Percentiles rank a stretch among this genome's conserved stretches.
These are phyloP conservation scores for Polylopha cassiicola DNA, from an alignment of 2,888 invertebrate species.

Conservation along the genomic window DNA sequence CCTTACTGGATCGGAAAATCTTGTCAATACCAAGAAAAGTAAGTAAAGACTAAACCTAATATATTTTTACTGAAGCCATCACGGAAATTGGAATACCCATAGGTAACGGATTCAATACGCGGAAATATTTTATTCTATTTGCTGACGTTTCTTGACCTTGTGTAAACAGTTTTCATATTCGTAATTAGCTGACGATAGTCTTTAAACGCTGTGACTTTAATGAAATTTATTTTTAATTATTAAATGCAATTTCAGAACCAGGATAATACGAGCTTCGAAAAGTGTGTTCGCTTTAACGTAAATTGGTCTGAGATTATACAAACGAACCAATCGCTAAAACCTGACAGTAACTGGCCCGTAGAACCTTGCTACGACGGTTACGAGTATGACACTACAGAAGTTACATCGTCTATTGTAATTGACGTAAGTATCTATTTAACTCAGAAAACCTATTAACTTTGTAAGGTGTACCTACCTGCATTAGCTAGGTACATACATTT, in stretches of 20 bases:
- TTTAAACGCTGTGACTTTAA: too few species aligned
- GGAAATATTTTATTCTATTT: too few species aligned
- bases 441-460: conserved; percentile 1
- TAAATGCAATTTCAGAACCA: conserved; percentile 37
- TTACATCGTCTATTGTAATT: conserved; percentile 88
- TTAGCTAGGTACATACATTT: background rate
- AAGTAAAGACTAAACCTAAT: conserved; percentile 14
- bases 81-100: too few species aligned
- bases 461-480: background rate
- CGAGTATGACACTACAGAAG: conserved; percentile 84
- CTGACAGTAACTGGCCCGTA: conserved; percentile 78
- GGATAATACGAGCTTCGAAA: conserved; percentile 77
- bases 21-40: conserved; percentile 82
- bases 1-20: conserved; percentile 75
- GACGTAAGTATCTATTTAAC: conserved; percentile 79
- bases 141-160: too few species aligned
- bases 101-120: too few species aligned
- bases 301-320: conserved; percentile 81
- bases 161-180: too few species aligned
- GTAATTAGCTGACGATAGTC: too few species aligned
- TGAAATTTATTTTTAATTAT: background rate
- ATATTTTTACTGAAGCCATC: background rate
- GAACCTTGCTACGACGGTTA: conserved; percentile 86
- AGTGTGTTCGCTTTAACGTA: conserved; percentile 83
- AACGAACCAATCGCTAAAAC: conserved; percentile 40